These are phyloP conservation scores for Holcopasites calliopsidis DNA, from an alignment of 1,140 invertebrate genomes.

Conservation along the genomic window DNA sequence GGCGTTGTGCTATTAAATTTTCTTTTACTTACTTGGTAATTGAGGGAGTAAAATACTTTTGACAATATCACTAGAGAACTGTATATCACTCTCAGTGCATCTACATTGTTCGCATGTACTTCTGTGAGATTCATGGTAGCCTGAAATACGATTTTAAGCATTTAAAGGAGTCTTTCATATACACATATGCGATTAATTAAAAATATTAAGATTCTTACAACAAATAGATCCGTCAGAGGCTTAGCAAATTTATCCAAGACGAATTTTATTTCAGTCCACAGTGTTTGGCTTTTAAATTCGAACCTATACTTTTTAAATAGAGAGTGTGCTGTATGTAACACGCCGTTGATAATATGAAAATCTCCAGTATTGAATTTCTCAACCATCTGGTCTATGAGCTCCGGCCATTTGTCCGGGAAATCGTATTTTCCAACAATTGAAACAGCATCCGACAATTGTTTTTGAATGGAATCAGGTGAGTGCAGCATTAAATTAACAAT, in stretches of 20 bases:
- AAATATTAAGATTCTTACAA: constrained; percentile 81
- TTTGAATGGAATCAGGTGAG: constrained; percentile 93
- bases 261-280: constrained; percentile 99
- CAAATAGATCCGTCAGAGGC: constrained; percentile 94
- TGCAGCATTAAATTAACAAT: constrained; percentile 97
- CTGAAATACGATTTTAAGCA: constrained; percentile 79
- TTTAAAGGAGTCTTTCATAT: constrained; percentile 30
- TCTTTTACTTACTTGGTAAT: constrained; percentile 87
- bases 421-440: constrained; percentile 96
- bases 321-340: constrained; percentile 96
- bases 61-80: constrained; percentile 93
- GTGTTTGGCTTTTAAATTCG: constrained; percentile 95
- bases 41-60: constrained; percentile 98
- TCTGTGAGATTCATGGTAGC: constrained; percentile 91
- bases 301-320: constrained; percentile 97
- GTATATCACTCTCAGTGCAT: constrained; percentile 93
- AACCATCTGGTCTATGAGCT: constrained; percentile 94
- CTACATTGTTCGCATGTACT: constrained; percentile 88
- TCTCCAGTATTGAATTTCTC: constrained; percentile 93
- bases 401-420: constrained; percentile 97
- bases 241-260: constrained; percentile 96
- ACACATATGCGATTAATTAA: not conserved
- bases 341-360: constrained; percentile 97
- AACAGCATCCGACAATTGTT: constrained; percentile 97
- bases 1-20: not conserved